Evolutionary conservation across 2,888 invertebrate genomes (phyloP), one percentile per base, ranked within the genome.

Genomic region (Ernsta delagoae): DNA sequence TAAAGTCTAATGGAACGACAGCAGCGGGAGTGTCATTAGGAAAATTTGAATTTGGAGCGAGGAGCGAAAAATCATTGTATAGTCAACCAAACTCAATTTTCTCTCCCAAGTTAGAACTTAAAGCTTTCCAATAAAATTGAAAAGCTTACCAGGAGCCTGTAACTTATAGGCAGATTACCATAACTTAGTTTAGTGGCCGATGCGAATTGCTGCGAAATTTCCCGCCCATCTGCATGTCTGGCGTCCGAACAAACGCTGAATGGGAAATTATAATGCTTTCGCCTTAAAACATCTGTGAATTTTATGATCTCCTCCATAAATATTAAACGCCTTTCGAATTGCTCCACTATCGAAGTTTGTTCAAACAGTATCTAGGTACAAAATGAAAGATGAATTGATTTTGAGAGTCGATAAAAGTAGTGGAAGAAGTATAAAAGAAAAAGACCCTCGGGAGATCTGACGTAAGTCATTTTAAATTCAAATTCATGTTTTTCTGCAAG

Each of bases 131-230:
- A 85, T 86, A 87, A 88, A 87, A 88, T 86, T 86, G 83, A 84
- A 83, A 84, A 82, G 83, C 83, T 88, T 82, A 84, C 83, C 73
- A 77, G 75, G 77, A 72, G 73, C 81, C 82, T 85, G 86, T 86
- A 87, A 89, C 84, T 89, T 87, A 87, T 85, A 86, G 87, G 80
- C 75, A 78, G 85, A 87, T 88, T 87, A 87, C 80, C 85, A 89
- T 88, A 89, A 88, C 82, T 87, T 83, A 83, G 83, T 86, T 87
- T 85, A 82, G 87, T 85, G 82, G 82, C 82, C 78, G 84, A 88
- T 88, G 88, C 88, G 86, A 86, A 89, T 87, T 83, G 82, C 75
- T 84, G 84, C 78, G 82, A 84, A 88, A 86, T 86, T 83, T 79
- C 77, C 75, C 74, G 81, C 81, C 84, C 82, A 88, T 89, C 87